Base-by-base conservation (phyloP, 1,140 invertebrate species). In the Pseudobourletiella spinata region DNA sequence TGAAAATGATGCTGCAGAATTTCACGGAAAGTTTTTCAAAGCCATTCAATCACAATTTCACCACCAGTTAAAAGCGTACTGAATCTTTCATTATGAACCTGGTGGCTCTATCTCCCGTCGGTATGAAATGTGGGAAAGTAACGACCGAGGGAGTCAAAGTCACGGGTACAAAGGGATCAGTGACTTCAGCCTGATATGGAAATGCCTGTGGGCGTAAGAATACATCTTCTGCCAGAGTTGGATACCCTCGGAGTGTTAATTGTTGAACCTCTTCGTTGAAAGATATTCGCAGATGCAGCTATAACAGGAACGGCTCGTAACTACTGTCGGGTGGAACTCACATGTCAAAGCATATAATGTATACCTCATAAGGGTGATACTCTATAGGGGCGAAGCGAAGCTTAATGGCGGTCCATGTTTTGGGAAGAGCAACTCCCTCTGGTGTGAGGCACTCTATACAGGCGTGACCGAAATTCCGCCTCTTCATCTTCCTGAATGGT, bases 341-440 rank as follows among this genome's bases (percentile, higher is more conserved):
- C n/a, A n/a, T n/a, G n/a, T n/a, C n/a, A n/a, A n/a, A n/a, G n/a
- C n/a, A n/a, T n/a, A n/a, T n/a, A n/a, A n/a, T n/a, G n/a, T n/a
- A n/a, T n/a, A 48, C 46, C 51, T 16, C 20, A 24, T 62, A 62
- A 48, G 52, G 35, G 3, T 8, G 26, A 28, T 43, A 62, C 32
- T 62, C 60, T 24, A 62, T 39, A 1, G 60, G 60, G 11, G 55
- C 56, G 51, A 62, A 62, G 35, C 60, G 24, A 4, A 62, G 24
- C 51, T 56, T 57, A 16, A 62, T 57, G 11, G 52, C 28, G 6
- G 16, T 28, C 60, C 60, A 62, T 26, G 4, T 15, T 42, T 46
- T 57, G 26, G 60, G 54, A 25, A 26, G 26, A 11, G 51, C 46
- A 14, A 39, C 42, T 35, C 60, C 60, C 14, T 11, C 22, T 50